A percentile compares a stretch with the other conserved stretches of the same genome.
These are phyloP conservation scores for Mongoloraphidia duomilia DNA, from an alignment of 2,888 invertebrate genomes.

Conservation along the genomic window DNA sequence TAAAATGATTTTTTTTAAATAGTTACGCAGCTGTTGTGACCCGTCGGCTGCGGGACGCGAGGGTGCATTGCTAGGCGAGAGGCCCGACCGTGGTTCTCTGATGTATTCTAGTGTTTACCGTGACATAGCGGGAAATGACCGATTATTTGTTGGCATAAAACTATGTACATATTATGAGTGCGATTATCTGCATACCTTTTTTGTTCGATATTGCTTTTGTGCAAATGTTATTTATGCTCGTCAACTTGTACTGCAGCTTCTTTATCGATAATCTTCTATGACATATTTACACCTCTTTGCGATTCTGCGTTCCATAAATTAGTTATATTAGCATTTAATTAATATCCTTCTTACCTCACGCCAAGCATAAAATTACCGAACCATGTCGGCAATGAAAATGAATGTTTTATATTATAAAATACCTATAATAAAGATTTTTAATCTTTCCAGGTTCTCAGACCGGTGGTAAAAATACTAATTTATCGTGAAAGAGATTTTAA, in stretches of 20 bases:
- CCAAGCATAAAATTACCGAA: background rate
- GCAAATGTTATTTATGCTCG: background rate
- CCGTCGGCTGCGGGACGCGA: constrained; percentile 6
- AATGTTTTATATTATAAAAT: background rate
- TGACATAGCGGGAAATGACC: constrained; percentile 5
- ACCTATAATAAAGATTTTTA: background rate
- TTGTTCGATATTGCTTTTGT: background rate
- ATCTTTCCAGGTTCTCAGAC: background rate
- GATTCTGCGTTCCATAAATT: too few relatives aligned
- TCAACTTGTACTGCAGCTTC: background rate
- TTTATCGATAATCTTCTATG: background rate
- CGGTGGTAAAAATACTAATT: background rate
- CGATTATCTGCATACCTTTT: background rate
- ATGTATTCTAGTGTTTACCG: background rate
- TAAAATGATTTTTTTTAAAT: background rate
- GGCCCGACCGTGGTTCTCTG: background rate
- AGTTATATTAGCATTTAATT: too few relatives aligned
- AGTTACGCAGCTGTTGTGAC: background rate
- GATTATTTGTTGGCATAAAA: background rate
- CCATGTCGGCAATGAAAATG: background rate
- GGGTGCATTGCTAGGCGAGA: background rate
- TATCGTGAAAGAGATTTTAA: background rate
- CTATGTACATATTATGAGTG: background rate
- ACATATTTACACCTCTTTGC: background rate
- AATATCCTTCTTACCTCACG: too few relatives aligned